Evolutionary conservation across 2,113 vertebrate genomes (phyloP).

Genomic region (Naja naja): DNA sequence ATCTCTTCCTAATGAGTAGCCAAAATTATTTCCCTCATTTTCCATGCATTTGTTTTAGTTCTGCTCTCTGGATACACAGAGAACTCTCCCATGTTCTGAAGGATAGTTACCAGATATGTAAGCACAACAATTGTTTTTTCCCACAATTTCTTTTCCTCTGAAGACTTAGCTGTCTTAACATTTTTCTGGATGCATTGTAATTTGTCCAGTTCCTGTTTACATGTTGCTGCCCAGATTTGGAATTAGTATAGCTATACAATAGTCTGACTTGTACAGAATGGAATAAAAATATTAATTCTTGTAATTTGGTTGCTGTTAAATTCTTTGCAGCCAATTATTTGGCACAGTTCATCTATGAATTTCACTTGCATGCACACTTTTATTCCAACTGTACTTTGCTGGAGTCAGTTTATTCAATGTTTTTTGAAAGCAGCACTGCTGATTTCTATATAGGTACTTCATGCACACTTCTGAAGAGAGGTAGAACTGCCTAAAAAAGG

Average conservation of each 20-base stretch:
- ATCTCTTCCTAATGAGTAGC: background rate
- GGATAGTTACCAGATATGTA: too few relatives aligned
- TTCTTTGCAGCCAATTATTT: too few relatives aligned
- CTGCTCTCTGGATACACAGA: background rate
- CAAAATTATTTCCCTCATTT: too few relatives aligned
- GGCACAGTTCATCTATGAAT: too few relatives aligned
- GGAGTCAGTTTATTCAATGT: background rate
- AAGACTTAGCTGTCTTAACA: background rate
- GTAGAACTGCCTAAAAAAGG: background rate
- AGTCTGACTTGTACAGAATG: too few relatives aligned
- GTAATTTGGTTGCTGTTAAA: too few relatives aligned
- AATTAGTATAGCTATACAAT: background rate
- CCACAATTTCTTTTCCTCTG: background rate
- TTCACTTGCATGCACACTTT: too few relatives aligned
- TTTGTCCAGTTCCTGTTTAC: background rate
- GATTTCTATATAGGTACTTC: background rate
- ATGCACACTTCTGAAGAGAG: background rate
- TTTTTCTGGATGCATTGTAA: background rate
- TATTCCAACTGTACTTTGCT: background rate
- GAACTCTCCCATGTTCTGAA: too few relatives aligned
- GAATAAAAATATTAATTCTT: too few relatives aligned
- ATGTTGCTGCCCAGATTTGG: background rate
- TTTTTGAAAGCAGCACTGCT: background rate
- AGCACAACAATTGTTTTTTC: background rate
- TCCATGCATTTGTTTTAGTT: background rate